Conservation (phyloP, 2,113 vertebrate genomes). For the Falco punctatus region DNA sequence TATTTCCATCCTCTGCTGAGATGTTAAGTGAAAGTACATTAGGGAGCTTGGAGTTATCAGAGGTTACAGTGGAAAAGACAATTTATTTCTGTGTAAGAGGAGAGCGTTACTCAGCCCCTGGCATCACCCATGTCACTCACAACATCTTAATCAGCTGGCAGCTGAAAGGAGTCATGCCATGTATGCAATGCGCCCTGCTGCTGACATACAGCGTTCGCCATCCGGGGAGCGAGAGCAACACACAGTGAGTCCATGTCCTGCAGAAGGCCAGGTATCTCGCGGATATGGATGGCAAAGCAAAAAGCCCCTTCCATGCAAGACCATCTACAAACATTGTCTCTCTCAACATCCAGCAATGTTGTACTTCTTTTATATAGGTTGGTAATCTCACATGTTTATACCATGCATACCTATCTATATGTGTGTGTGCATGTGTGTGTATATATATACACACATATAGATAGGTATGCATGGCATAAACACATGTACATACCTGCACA, state of each 20-base stretch:
- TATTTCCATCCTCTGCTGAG: background rate
- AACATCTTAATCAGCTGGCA: background rate
- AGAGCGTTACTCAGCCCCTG: background rate
- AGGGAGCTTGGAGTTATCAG: background rate
- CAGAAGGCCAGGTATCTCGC: background rate
- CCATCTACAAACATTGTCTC: background rate
- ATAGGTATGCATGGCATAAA: background rate
- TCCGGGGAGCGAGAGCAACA: background rate
- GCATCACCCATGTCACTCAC: background rate
- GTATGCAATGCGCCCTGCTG: background rate
- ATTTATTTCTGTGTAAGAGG: background rate
- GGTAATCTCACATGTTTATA: background rate
- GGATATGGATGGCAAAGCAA: background rate
- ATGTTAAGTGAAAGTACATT: background rate
- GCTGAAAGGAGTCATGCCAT: background rate
- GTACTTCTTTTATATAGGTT: background rate
- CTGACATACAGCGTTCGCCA: background rate
- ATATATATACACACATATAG: too few relatives aligned
- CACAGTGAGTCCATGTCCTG: accelerated
- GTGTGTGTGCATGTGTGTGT: background rate
- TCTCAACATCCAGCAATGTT: background rate
- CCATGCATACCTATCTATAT: accelerated
- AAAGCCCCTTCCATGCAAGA: background rate
- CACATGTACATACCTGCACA: background rate
- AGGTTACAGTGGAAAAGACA: background rate